phyloP scores from a whole-genome alignment of 2,797 vertebrate species.

The Tadarida brasiliensis region DNA sequence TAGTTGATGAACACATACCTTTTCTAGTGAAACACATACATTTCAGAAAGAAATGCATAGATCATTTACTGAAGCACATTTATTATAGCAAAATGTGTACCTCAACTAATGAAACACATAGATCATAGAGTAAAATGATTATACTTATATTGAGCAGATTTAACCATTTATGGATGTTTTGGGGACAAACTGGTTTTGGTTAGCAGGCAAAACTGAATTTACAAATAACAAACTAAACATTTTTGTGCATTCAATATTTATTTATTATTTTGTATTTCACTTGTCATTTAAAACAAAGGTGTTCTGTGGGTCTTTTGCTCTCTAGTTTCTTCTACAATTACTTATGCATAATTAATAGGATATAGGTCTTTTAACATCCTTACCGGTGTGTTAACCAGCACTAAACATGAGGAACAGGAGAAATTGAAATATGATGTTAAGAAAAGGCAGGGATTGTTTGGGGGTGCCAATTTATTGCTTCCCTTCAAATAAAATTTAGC shows the following conservation, averaged over 20 bases:
- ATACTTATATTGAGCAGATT: conserved; percentile 83
- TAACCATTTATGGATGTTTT: conserved; percentile 85
- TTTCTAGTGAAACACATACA: conserved; percentile 89
- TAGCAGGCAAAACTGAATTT: conserved; percentile 14
- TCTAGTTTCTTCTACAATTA: not conserved
- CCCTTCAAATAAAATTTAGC: conserved; percentile 82
- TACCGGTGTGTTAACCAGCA: not conserved
- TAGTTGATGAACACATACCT: conserved; percentile 90
- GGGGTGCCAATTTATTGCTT: conserved; percentile 75
- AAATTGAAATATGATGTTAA: conserved; percentile 68
- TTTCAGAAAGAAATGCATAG: conserved; percentile 89
- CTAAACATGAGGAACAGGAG: not conserved
- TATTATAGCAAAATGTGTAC: conserved; percentile 87
- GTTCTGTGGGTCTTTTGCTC: not conserved
- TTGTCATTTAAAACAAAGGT: conserved; percentile 39
- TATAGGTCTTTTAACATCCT: not conserved
- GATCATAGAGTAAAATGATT: conserved; percentile 89
- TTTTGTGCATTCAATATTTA: not conserved
- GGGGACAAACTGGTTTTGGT: conserved; percentile 75
- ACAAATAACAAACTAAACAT: conserved; percentile 5
- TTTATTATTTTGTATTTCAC: not conserved
- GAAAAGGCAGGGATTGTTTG: not conserved
- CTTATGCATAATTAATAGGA: conserved; percentile 31
- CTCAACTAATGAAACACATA: conserved; percentile 91
- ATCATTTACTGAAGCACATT: conserved; percentile 89